phyloP scores from a whole-genome alignment of 2,797 vertebrate species.

The Sebastiscus tertius region DNA sequence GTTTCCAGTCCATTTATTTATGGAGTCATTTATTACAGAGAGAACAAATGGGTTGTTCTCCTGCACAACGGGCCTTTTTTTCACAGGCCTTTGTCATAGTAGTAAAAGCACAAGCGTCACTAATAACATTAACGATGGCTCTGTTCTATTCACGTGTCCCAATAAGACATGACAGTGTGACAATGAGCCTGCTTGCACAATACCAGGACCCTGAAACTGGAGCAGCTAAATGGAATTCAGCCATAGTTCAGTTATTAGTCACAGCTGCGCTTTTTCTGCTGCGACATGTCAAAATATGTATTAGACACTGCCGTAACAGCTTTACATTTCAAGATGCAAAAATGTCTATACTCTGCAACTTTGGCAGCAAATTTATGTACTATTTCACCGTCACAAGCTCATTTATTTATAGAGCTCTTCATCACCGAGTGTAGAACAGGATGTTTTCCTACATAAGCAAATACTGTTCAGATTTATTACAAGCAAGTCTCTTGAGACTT shows the following conservation, averaged over 20 bases:
- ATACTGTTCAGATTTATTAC: not conserved
- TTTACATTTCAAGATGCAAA: not conserved
- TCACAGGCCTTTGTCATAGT: not conserved
- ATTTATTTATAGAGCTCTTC: not conserved
- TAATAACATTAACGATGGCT: not conserved
- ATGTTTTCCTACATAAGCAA: not conserved
- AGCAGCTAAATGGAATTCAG: not conserved
- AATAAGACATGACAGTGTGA: not conserved
- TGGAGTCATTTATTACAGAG: not conserved
- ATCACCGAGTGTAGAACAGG: not conserved
- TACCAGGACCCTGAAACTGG: not conserved
- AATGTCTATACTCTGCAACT: not conserved
- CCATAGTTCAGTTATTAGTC: not conserved
- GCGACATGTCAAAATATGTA: not conserved
- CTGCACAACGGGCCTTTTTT: not conserved
- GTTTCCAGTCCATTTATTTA: not conserved
- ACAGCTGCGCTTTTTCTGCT: not conserved
- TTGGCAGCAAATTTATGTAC: not conserved
- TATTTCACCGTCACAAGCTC: not conserved
- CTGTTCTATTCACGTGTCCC: not conserved
- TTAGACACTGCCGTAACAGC: not conserved
- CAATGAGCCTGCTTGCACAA: not conserved
- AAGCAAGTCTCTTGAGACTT: not conserved
- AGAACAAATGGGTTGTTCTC: not conserved
- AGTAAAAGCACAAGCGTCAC: not conserved